A percentile compares a stretch with the other conserved stretches of the same genome.
Evolutionary conservation across 2,797 vertebrate species (phyloP).

Genomic region (Trematomus bernacchii): DNA sequence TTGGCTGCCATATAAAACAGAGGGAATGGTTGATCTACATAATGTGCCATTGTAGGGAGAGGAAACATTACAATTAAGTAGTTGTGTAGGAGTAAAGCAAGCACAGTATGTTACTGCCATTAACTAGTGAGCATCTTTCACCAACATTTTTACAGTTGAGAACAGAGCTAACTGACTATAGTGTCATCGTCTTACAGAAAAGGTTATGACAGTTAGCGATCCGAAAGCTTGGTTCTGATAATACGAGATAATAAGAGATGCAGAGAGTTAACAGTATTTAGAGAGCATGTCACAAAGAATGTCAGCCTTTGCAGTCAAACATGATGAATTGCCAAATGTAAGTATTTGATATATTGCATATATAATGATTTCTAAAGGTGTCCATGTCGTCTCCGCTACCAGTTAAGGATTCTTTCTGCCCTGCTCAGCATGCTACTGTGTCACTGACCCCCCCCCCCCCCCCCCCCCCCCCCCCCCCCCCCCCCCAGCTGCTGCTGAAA

Average conservation of each 20-base stretch:
- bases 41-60: slow-evolving; percentile 10
- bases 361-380: slow-evolving; percentile 33
- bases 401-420: slow-evolving; percentile 15
- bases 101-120: slow-evolving; percentile 36
- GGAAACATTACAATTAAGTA: slow-evolving; percentile 23
- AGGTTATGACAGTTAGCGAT: slow-evolving; percentile 21
- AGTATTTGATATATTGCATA: slow-evolving; percentile 29
- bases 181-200: slow-evolving; percentile 42
- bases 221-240: slow-evolving; percentile 8
- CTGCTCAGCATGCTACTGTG: slow-evolving; percentile 30
- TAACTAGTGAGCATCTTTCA: slow-evolving; percentile 33
- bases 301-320: slow-evolving; percentile 10
- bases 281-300: neutral
- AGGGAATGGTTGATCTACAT: slow-evolving; percentile 1
- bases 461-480: neutral
- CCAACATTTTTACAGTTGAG: slow-evolving; percentile 33
- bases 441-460: slow-evolving; percentile 7
- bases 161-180: slow-evolving; percentile 35
- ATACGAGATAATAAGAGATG: slow-evolving; percentile 2
- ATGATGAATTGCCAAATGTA: slow-evolving; percentile 33
- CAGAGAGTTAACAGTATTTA: slow-evolving; percentile 15
- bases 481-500: slow-evolving; percentile 34
- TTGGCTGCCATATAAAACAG: slow-evolving; percentile 29
- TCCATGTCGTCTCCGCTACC: slow-evolving; percentile 19
- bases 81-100: slow-evolving; percentile 20